Conservation (phyloP, 2,113 vertebrate genomes). For the Burhinus bistriatus region DNA sequence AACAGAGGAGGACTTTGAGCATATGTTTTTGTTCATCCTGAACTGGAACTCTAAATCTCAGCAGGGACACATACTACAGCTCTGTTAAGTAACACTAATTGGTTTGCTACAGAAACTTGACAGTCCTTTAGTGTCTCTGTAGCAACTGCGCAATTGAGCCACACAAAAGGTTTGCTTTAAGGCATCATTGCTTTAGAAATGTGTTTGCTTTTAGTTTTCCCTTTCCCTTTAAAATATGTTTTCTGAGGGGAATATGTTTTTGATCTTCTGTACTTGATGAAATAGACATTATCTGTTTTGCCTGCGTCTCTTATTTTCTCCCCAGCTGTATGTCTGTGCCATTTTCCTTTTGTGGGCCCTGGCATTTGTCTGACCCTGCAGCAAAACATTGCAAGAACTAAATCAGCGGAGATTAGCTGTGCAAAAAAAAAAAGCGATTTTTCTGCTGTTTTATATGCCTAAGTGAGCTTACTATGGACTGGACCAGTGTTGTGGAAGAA, state of each 20-base stretch:
- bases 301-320: background rate
- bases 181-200: background rate
- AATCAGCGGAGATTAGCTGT: background rate
- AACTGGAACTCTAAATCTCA: background rate
- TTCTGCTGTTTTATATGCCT: background rate
- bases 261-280: background rate
- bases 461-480: background rate
- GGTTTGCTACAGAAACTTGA: background rate
- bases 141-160: background rate
- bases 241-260: background rate
- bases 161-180: background rate
- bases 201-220: background rate
- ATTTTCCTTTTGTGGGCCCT: background rate
- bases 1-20: background rate
- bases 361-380: background rate
- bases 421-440: background rate
- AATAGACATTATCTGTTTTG: background rate
- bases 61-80: background rate
- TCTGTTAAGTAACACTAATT: background rate
- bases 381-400: background rate
- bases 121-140: background rate
- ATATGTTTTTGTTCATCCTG: background rate
- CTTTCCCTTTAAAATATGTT: background rate
- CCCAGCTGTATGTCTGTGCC: background rate
- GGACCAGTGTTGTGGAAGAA: background rate